Conservation (phyloP, 1,140 invertebrate species). For the Diorhabda sublineata region DNA sequence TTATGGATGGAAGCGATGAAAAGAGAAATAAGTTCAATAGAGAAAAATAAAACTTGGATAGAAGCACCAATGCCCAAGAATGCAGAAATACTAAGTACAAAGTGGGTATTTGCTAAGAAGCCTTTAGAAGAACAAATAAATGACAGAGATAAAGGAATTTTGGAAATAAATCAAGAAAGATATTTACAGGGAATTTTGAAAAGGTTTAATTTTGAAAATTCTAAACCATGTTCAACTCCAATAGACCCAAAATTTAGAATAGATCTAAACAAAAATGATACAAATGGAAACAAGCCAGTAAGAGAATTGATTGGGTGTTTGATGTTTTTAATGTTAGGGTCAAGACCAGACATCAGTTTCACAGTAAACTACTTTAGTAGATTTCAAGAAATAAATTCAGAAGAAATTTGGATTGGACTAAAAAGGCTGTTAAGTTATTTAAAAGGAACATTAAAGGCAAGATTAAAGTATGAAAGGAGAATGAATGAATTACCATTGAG, state of each 20-base stretch:
- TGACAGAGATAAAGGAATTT: constrained; percentile 11
- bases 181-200: constrained; percentile 1
- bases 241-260: constrained; percentile 8
- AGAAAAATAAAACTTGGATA: constrained; percentile 44
- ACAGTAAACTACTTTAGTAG: background rate
- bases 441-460: too few relatives aligned
- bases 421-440: too few relatives aligned
- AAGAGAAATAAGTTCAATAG: too few relatives aligned
- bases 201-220: constrained; percentile 7
- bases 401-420: background rate
- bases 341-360: background rate
- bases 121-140: constrained; percentile 29
- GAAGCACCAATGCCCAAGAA: constrained; percentile 33
- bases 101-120: constrained; percentile 44
- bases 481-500: too few relatives aligned
- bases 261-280: background rate
- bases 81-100: constrained; percentile 37
- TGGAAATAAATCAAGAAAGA: constrained; percentile 6
- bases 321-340: constrained; percentile 10
- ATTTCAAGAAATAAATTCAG: background rate
- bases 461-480: too few relatives aligned
- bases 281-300: background rate
- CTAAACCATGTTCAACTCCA: background rate
- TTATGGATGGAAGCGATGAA: constrained; percentile 44
- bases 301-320: constrained; percentile 8